These are phyloP conservation scores for Cyphomyrus discorhynchus DNA, from an alignment of 2,113 vertebrate genomes.

Conservation along the genomic window DNA sequence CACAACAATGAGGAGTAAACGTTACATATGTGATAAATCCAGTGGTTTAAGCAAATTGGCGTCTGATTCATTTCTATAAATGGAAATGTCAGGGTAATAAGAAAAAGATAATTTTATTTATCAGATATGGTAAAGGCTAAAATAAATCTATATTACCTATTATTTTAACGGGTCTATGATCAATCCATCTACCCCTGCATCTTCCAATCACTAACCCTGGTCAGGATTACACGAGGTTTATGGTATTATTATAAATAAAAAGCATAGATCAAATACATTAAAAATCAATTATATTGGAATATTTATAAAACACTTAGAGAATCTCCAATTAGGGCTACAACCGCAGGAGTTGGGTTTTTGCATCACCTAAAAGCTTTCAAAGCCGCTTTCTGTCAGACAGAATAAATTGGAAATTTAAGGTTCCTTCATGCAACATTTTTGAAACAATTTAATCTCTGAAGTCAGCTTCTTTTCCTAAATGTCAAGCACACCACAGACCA, in stretches of 20 bases:
- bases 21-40: neutral
- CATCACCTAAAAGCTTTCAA: neutral
- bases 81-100: neutral
- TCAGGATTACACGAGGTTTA: neutral
- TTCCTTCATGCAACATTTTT: neutral
- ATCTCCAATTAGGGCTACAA: neutral
- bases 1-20: neutral
- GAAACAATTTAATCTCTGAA: neutral
- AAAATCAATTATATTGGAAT: neutral
- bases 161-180: neutral
- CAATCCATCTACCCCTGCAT: neutral
- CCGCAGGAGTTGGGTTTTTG: neutral
- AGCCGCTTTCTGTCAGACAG: neutral
- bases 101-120: neutral
- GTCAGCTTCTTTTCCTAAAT: neutral
- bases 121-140: neutral
- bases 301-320: neutral
- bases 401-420: neutral
- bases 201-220: neutral
- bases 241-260: neutral
- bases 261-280: neutral
- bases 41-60: neutral
- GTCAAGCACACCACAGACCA: neutral
- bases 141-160: neutral
- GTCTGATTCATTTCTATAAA: neutral